Evolutionary conservation across 2,888 invertebrate genomes (phyloP).

Genomic region (Lepidonotus clava): DNA sequence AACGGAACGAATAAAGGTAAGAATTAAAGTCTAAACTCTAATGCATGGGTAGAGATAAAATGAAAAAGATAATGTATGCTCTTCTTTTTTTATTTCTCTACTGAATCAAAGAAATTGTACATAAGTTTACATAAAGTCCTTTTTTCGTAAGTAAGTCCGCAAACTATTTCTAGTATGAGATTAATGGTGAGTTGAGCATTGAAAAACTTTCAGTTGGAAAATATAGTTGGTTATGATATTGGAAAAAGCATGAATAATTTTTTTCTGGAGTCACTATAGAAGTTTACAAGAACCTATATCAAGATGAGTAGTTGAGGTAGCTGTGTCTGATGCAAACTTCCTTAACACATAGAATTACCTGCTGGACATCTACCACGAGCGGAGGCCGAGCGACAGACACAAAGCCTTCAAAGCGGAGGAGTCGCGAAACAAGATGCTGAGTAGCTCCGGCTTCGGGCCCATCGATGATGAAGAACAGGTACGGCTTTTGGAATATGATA

Average conservation of each 20-base stretch:
- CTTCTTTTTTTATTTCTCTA: no score
- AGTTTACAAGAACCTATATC: background rate
- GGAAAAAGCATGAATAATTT: background rate
- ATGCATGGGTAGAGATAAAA: background rate
- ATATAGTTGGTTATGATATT: background rate
- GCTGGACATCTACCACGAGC: background rate
- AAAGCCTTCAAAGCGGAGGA: background rate
- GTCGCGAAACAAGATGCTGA: background rate
- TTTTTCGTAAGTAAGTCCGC: background rate
- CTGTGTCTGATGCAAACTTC: background rate
- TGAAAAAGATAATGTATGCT: no score
- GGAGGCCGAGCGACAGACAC: background rate
- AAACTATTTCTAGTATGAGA: background rate
- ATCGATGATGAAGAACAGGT: constrained; percentile 27
- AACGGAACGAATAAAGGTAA: constrained; percentile 13
- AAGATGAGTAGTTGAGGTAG: background rate
- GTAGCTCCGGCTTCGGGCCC: background rate
- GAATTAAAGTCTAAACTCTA: background rate
- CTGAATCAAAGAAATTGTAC: no score
- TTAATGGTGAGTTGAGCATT: background rate
- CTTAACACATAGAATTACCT: constrained; percentile 18
- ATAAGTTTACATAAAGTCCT: no score
- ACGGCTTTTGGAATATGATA: no score
- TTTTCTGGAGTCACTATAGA: background rate
- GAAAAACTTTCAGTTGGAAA: background rate